Evolutionary conservation across 2,113 vertebrate genomes (phyloP).

Genomic region (Poeciliopsis occidentalis): DNA sequence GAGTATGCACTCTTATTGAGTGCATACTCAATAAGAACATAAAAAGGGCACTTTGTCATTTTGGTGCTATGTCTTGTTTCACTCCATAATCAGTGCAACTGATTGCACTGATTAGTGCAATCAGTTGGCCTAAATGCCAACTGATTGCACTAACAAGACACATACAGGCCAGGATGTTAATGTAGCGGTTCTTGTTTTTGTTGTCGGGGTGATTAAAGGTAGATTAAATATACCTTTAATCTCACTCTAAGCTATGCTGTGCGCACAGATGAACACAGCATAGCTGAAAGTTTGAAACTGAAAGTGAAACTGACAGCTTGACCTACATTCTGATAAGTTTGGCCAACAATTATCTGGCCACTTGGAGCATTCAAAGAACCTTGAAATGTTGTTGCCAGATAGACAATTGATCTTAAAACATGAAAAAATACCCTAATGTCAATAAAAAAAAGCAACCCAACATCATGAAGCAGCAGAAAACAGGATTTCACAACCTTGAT

Average conservation of each 20-base stretch:
- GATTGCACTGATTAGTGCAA: too few species aligned
- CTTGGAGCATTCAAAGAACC: background rate
- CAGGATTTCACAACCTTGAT: background rate
- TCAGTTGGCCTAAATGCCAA: background rate
- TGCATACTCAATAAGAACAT: slow-evolving; percentile 71
- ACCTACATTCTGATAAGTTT: background rate
- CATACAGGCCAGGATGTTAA: slow-evolving; percentile 97
- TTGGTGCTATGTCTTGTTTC: slow-evolving; percentile 69
- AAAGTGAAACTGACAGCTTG: background rate
- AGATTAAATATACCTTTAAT: background rate
- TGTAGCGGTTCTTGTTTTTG: slow-evolving; percentile 96
- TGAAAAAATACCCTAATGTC: background rate
- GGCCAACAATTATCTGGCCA: background rate
- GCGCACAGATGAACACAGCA: background rate
- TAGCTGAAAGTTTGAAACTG: background rate
- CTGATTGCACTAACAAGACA: slow-evolving; percentile 49
- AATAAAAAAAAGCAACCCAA: background rate
- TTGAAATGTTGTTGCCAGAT: background rate
- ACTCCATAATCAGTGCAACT: too few species aligned
- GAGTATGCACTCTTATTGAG: too few species aligned
- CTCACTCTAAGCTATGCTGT: background rate
- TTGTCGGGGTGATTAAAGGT: slow-evolving; percentile 95
- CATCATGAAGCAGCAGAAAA: background rate
- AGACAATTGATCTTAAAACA: background rate
- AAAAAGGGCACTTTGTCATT: slow-evolving; percentile 76